phyloP scores from a whole-genome alignment of 2,888 invertebrate species.

The Dilophus febrilis region DNA sequence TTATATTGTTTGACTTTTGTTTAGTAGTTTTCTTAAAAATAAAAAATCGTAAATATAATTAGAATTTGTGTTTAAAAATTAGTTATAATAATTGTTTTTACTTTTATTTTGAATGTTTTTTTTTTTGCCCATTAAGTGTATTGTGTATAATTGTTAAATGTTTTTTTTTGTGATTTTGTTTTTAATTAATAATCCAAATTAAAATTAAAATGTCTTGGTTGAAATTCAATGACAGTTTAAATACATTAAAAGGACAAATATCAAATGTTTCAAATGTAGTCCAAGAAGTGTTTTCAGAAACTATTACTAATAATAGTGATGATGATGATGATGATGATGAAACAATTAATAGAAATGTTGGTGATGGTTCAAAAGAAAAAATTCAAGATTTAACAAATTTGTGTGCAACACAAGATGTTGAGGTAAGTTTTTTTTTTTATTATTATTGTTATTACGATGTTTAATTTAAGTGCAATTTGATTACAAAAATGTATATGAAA shows the following conservation, averaged over 20 bases:
- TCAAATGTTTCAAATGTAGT: constrained; percentile 73
- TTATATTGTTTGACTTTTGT: no score
- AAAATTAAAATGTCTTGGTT: constrained; percentile 44
- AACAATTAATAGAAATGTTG: constrained; percentile 12
- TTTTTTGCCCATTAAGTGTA: no score
- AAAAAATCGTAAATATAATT: no score
- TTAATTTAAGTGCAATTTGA: neutral
- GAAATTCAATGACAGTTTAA: constrained; percentile 36
- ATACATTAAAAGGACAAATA: constrained; percentile 69
- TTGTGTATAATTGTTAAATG: no score
- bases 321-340: constrained; percentile 35
- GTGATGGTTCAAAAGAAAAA: constrained; percentile 22
- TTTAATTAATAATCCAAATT: no score
- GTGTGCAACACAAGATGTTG: constrained; percentile 40
- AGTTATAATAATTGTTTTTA: no score
- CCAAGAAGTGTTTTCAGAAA: constrained; percentile 73
- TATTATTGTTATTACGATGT: neutral
- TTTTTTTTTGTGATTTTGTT: no score
- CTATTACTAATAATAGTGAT: no score
- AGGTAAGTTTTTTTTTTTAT: constrained; percentile 31
- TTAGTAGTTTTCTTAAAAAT: no score
- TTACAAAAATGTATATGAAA: neutral
- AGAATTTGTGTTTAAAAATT: no score
- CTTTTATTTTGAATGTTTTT: no score
- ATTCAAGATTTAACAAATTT: constrained; percentile 37